Percentiles rank a stretch among this genome's conserved stretches.
phyloP scores from a whole-genome alignment of 2,113 vertebrate species.

The Corynorhinus townsendii region DNA sequence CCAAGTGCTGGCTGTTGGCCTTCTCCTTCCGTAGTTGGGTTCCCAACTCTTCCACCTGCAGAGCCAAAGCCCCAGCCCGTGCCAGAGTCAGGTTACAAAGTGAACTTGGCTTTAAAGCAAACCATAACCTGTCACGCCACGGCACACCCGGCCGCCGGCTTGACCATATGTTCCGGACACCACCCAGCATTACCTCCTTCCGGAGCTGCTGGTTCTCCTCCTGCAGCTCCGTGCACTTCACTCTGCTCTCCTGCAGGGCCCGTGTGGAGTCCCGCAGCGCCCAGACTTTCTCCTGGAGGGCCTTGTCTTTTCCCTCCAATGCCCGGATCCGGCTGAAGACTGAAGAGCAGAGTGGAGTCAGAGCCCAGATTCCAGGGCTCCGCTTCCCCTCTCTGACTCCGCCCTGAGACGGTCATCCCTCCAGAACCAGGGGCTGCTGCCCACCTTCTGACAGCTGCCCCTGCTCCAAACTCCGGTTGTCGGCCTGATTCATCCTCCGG shows the following conservation, averaged over 20 bases:
- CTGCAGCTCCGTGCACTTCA: conserved; percentile 88
- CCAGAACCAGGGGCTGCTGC: conserved; percentile 28
- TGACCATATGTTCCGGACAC: fast-evolving
- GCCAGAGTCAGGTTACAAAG: background rate
- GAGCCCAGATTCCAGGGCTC: background rate
- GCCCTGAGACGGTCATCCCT: background rate
- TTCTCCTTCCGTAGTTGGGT: conserved; percentile 92
- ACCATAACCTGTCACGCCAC: background rate
- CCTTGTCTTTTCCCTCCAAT: conserved; percentile 96
- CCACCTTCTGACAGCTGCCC: conserved; percentile 93
- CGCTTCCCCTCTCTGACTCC: too few species aligned
- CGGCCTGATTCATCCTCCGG: conserved; percentile 97
- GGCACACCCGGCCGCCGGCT: fast-evolving
- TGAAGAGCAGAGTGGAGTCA: conserved; percentile 58
- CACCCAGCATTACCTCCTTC: conserved; percentile 85
- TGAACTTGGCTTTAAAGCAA: background rate
- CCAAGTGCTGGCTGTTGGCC: conserved; percentile 93
- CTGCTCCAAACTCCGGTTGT: conserved; percentile 95
- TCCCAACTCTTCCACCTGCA: conserved; percentile 90
- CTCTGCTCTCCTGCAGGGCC: conserved; percentile 87
- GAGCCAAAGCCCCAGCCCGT: background rate
- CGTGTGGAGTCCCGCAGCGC: too few species aligned
- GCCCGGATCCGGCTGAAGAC: conserved; percentile 93
- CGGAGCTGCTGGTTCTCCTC: conserved; percentile 91
- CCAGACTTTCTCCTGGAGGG: too few species aligned